Conservation (phyloP, 1,140 invertebrate genomes). For the Spodoptera litura region DNA sequence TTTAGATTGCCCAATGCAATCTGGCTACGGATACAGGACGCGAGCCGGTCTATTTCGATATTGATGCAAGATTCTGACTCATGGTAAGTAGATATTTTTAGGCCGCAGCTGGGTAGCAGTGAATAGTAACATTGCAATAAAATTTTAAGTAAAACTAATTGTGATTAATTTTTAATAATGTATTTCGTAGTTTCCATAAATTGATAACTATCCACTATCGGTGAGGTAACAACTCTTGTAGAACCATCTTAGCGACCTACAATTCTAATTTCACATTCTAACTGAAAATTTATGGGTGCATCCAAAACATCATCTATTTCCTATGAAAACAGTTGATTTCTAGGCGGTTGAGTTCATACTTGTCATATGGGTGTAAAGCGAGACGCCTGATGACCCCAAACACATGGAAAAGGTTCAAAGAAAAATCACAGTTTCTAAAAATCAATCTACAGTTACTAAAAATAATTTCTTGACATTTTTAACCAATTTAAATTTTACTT, state of each 20-base stretch:
- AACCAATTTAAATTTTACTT: too few relatives aligned
- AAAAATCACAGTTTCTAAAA: too few relatives aligned
- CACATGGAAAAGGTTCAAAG: too few relatives aligned
- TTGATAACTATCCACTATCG: constrained; percentile 84
- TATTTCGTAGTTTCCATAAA: constrained; percentile 82
- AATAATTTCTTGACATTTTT: too few relatives aligned
- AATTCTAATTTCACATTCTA: constrained; percentile 76
- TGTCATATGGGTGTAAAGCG: not conserved
- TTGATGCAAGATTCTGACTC: too few relatives aligned
- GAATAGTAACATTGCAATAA: not conserved
- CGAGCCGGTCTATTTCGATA: too few relatives aligned
- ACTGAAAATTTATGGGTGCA: constrained; percentile 72
- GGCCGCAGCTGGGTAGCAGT: too few relatives aligned
- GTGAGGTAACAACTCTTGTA: constrained; percentile 83
- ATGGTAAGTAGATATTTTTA: too few relatives aligned
- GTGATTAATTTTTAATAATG: constrained; percentile 64
- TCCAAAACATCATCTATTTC: constrained; percentile 55
- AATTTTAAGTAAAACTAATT: constrained; percentile 19
- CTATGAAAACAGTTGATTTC: not conserved
- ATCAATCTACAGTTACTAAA: too few relatives aligned
- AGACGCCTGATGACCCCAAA: too few relatives aligned
- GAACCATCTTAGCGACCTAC: constrained; percentile 75
- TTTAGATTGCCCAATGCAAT: too few relatives aligned
- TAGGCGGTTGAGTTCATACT: not conserved
- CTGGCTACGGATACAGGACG: too few relatives aligned